These are phyloP conservation scores for Octopus bimaculoides DNA, from an alignment of 1,140 invertebrate species.

Conservation along the genomic window DNA sequence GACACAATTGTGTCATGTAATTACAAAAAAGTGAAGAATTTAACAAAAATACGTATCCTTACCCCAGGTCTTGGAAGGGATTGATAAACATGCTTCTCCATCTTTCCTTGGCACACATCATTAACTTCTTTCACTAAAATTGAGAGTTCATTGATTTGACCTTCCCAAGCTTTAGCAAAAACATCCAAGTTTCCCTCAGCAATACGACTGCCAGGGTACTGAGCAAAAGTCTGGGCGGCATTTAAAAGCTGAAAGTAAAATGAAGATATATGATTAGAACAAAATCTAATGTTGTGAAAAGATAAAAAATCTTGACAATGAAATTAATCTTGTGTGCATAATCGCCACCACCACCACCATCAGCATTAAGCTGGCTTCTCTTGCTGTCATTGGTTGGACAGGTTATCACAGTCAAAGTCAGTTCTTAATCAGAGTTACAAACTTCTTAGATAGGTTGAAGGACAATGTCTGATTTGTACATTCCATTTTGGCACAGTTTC, in stretches of 20 bases:
- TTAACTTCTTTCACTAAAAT: conserved; percentile 76
- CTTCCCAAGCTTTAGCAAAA: conserved; percentile 96
- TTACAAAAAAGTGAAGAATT: background rate
- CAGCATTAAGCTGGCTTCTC: too few relatives aligned
- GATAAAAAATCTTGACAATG: too few relatives aligned
- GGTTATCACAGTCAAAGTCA: too few relatives aligned
- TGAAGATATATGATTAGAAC: conserved; percentile 7
- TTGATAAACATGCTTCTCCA: conserved; percentile 90
- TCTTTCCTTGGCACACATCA: conserved; percentile 71
- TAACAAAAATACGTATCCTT: conserved; percentile 56
- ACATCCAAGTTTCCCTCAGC: conserved; percentile 97
- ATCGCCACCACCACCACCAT: too few relatives aligned
- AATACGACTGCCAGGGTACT: conserved; percentile 90
- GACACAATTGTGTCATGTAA: background rate
- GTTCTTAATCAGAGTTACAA: too few relatives aligned
- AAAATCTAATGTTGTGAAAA: background rate
- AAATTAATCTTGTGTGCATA: too few relatives aligned
- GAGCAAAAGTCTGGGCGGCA: conserved; percentile 85
- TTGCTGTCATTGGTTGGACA: too few relatives aligned
- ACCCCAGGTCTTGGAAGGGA: conserved; percentile 91
- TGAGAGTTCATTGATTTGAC: conserved; percentile 84
- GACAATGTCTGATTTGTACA: too few relatives aligned
- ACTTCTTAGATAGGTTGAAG: too few relatives aligned
- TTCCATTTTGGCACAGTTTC: too few relatives aligned
- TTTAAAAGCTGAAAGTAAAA: conserved; percentile 75